phyloP scores from a whole-genome alignment of 2,113 vertebrate species.

The Progne subis region DNA sequence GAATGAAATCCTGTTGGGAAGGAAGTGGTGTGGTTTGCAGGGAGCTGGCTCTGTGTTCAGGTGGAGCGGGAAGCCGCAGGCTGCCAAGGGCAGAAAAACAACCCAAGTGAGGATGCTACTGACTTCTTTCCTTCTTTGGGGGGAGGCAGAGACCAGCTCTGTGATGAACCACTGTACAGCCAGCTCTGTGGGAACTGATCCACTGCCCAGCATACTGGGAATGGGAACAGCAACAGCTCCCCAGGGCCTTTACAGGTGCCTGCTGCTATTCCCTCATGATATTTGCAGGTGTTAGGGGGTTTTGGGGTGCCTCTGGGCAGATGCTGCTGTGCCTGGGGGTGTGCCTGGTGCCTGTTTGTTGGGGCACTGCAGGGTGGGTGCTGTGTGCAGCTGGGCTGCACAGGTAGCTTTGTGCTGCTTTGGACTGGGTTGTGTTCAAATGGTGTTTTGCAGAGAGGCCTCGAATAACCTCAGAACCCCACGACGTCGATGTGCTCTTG shows the following conservation, averaged over 20 bases:
- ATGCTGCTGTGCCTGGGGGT: background rate
- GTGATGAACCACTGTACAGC: rapidly evolving
- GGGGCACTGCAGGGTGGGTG: background rate
- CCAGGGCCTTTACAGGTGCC: background rate
- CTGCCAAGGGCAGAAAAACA: background rate
- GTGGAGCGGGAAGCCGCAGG: background rate
- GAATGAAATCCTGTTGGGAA: background rate
- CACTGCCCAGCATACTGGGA: background rate
- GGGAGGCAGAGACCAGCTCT: background rate
- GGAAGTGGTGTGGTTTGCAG: background rate
- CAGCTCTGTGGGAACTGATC: background rate
- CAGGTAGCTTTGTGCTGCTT: background rate
- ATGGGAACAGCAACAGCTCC: background rate
- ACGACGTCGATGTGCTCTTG: constrained; percentile 85
- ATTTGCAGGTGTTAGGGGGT: background rate
- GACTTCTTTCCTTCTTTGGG: background rate
- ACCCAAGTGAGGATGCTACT: background rate
- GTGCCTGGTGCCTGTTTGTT: background rate
- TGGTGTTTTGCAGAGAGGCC: constrained; percentile 80
- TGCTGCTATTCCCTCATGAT: background rate
- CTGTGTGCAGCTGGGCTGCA: background rate
- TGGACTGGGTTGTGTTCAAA: background rate
- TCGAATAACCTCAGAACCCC: constrained; percentile 87
- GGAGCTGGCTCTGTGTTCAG: background rate
- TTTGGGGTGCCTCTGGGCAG: background rate